phyloP scores from a whole-genome alignment of 2,113 vertebrate species.

The Lophochroa leadbeateri region DNA sequence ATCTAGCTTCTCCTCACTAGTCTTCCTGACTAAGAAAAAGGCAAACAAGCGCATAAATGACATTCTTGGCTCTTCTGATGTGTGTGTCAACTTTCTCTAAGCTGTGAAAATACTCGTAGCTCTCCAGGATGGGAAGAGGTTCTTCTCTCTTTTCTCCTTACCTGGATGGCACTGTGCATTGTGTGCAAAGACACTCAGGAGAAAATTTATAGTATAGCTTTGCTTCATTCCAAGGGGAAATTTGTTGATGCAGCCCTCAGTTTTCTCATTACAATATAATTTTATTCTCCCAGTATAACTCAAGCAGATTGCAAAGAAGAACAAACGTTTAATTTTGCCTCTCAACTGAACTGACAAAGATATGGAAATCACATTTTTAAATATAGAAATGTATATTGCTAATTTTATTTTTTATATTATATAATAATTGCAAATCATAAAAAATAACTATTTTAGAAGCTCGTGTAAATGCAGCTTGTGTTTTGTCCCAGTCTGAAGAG shows the following conservation, averaged over 20 bases:
- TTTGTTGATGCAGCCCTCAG: neutral
- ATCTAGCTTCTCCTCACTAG: neutral
- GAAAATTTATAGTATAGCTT: neutral
- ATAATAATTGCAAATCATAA: neutral
- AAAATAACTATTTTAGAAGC: neutral
- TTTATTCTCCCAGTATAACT: neutral
- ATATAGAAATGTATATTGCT: neutral
- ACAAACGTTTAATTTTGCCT: neutral
- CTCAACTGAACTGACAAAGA: neutral
- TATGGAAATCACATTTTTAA: neutral
- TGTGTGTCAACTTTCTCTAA: neutral
- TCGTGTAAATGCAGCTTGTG: accelerated
- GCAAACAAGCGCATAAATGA: neutral
- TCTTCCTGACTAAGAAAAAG: neutral
- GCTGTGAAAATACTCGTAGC: neutral
- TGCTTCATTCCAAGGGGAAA: neutral
- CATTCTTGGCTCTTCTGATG: neutral
- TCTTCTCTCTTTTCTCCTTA: neutral
- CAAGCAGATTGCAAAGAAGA: neutral
- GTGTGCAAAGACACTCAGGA: accelerated
- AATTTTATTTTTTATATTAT: neutral
- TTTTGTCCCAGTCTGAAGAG: neutral
- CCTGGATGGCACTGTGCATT: neutral
- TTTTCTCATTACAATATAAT: neutral
- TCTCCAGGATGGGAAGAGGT: neutral